Evolutionary conservation across 2,113 vertebrate genomes (phyloP).

Genomic region (Lynx canadensis): DNA sequence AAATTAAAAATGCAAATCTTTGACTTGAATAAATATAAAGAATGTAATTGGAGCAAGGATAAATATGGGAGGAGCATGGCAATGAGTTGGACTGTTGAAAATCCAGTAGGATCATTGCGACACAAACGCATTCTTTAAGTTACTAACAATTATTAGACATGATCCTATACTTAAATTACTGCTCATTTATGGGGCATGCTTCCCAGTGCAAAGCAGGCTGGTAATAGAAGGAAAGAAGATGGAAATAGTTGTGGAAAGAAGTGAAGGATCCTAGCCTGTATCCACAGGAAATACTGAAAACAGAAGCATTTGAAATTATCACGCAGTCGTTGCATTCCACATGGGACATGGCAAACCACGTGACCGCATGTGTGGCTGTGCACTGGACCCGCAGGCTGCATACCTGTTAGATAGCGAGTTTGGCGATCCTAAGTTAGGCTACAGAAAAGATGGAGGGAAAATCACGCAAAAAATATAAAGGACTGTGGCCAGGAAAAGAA

Average conservation of each 20-base stretch:
- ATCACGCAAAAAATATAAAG: not conserved
- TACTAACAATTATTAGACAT: not conserved
- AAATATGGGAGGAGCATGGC: not conserved
- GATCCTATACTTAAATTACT: not conserved
- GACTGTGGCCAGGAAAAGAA: not conserved
- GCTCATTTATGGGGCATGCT: not conserved
- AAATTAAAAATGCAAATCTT: not conserved
- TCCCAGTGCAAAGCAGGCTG: not conserved
- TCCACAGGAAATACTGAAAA: not conserved
- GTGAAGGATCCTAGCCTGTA: accelerated
- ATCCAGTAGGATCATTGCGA: not conserved
- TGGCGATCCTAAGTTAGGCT: not conserved
- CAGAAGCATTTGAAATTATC: not conserved
- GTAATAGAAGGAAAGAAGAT: not conserved
- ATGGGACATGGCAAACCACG: accelerated
- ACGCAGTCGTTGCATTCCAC: accelerated
- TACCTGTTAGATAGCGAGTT: not conserved
- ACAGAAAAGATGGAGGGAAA: not conserved
- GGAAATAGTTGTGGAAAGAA: not conserved
- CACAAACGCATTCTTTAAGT: not conserved
- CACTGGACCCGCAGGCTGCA: accelerated
- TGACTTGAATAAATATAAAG: not conserved
- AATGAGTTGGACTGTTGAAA: not conserved
- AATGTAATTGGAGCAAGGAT: not conserved
- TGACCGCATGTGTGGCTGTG: accelerated